Base-by-base conservation (phyloP, 2,888 invertebrate genomes). In the Drosophila conformis region DNA sequence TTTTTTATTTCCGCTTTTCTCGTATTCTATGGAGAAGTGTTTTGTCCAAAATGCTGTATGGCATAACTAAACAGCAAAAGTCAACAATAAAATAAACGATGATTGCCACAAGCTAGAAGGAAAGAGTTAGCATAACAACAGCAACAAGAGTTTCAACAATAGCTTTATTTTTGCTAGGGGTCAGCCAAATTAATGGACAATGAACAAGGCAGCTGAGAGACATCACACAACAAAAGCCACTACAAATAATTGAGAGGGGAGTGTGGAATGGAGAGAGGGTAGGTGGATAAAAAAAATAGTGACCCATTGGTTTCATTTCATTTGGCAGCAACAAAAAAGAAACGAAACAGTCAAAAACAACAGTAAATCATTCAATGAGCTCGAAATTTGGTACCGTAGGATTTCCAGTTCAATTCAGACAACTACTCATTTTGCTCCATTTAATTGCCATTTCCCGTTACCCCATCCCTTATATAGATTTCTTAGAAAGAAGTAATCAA, bases 131-230 rank as follows among this genome's bases (percentile, higher is more conserved):
- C 60, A 51, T 46, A 48, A 57, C 51, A 65, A 36, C 51, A 56
- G 58, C 49, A 52, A 73, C 61, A 73, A 67, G 46, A 46, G 18
- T 35, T 52, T 35, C n/a, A 52, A 54, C 35, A 52, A 38, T 53
- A 53, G 60, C 27, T 52, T 53, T 67, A 71, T 80, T 73, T 70
- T 73, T 73, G 76, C 69, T 57, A 29, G 64, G 86, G 89, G 79
- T 89, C 80, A 79, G 71, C 59, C 18, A 40, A 84, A 84, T 84
- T 84, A 80, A 71, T 84, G 74, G 79, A 87, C 87, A 86, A 86
- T 76, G 67, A 67, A 40, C 57, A 65, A 63, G 58, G 58, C 57
- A 73, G 52, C 62, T 51, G 61, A n/a, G 60, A 64, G 57, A 58
- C 70, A 63, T 48, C 38, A 36, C 29, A 46, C 21, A 51, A 65